Base-by-base conservation (phyloP, 2,797 vertebrate genomes). In the Carduelis carduelis region DNA sequence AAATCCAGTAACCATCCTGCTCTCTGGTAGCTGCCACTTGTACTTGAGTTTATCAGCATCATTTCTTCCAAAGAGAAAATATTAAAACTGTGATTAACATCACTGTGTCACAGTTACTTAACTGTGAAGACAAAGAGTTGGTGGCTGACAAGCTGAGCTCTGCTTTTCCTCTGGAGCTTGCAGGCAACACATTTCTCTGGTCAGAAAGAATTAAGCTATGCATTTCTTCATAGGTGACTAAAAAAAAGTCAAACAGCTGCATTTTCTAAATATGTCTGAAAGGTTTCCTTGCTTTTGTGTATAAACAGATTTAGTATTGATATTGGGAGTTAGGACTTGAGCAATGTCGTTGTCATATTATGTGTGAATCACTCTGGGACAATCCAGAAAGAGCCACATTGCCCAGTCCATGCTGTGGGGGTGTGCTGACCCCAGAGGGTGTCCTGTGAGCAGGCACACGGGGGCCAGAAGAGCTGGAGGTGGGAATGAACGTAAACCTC, bases 321-420 rank as follows among this genome's bases (percentile, higher is more conserved):
- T 76, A 26, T 14, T 76, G 63, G 50, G 30, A 68, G 7, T 69
- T 75, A 47, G 57, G 60, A 50, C n/a, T 61, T 61, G 53, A 65
- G 57, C 57, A 32, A 17, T 66, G 56, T 34, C 3, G 1, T 35
- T 87, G 28, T 75, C n/a, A 11, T 46, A 17, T 44, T 26, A 5
- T 14, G 56, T 43, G 56, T 78, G 88, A 70, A 69, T 88, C 44
- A 47, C 23, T 37, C 34, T 34, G 17, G 17, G 57, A 32, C 41
- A 55, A 28, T n/a, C 46, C 17, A n/a, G 56, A 16, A 32, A 32
- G 16, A 69, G 50, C 11, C n/a, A 18, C 49, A 14, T 43, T 90
- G 30, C 23, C 49, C 83, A 21, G 30, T 5, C 60, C 2, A 0
- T 61, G 2, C 32, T 32, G 2, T 14, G 1, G 1, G 11, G n/a